Conservation (phyloP, 2,797 vertebrate species). For the Poecilia velifera region DNA sequence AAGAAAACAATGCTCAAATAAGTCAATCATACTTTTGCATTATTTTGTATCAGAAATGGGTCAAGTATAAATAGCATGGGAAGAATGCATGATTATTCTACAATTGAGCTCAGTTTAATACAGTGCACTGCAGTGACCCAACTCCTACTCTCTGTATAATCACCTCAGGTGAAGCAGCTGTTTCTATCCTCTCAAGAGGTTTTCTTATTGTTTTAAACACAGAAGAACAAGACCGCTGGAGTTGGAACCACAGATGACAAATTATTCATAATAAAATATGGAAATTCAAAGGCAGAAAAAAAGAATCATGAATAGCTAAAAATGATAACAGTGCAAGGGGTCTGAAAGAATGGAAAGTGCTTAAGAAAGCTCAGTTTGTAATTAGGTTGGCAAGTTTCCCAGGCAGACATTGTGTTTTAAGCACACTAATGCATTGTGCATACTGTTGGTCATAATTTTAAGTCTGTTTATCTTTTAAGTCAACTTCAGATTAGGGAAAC, state of each 20-base stretch:
- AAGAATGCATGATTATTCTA: constrained; percentile 50
- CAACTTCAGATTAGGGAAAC: not conserved
- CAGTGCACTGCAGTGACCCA: constrained; percentile 35
- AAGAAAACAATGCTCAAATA: constrained; percentile 32
- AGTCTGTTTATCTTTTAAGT: not conserved
- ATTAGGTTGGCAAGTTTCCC: not conserved
- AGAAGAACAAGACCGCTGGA: constrained; percentile 7
- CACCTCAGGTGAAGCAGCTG: constrained; percentile 55
- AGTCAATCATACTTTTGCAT: constrained; percentile 37
- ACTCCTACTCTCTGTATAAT: constrained; percentile 34
- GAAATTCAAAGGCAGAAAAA: not conserved
- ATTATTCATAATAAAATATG: not conserved
- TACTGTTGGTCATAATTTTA: not conserved
- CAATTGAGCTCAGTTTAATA: constrained; percentile 31
- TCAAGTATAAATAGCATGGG: constrained; percentile 54
- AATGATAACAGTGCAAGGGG: not conserved
- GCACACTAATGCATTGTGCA: not conserved
- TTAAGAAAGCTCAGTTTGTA: not conserved
- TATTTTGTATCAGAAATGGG: constrained; percentile 59
- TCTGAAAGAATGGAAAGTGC: not conserved
- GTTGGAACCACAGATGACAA: constrained; percentile 3
- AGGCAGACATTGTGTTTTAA: not conserved
- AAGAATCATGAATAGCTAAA: not conserved
- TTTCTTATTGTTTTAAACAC: constrained; percentile 33
- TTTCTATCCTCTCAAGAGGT: constrained; percentile 11